phyloP scores from a whole-genome alignment of 2,888 invertebrate genomes.

The Coelinius sp. region DNA sequence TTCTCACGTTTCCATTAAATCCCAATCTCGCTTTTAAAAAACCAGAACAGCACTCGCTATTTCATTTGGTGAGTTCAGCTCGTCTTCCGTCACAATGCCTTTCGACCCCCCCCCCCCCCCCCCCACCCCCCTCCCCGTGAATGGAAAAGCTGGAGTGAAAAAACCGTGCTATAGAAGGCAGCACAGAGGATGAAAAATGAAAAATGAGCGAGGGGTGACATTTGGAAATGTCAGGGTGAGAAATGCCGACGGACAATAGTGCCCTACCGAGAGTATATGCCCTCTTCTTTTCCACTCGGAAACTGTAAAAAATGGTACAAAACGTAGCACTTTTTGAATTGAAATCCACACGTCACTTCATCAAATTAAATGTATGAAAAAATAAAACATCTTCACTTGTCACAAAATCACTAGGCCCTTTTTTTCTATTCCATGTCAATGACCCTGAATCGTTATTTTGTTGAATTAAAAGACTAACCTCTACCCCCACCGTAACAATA shows the following conservation, averaged over 20 bases:
- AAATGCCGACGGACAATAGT: slow-evolving; percentile 53
- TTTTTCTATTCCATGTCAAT: slow-evolving; percentile 13
- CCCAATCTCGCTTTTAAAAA: background rate
- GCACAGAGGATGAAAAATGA: slow-evolving; percentile 1
- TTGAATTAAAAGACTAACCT: slow-evolving; percentile 57
- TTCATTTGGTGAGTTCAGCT: background rate
- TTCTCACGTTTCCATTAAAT: background rate
- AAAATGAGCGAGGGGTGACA: slow-evolving; percentile 46
- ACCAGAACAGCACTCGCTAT: background rate
- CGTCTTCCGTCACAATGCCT: background rate
- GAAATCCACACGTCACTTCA: slow-evolving; percentile 3
- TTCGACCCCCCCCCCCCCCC: background rate
- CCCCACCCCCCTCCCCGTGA: slow-evolving; percentile 8
- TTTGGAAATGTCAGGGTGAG: slow-evolving; percentile 60
- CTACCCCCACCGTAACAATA: slow-evolving; percentile 69
- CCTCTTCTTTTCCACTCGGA: background rate
- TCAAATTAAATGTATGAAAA: background rate
- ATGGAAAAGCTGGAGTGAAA: slow-evolving; percentile 29
- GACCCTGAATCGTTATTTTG: slow-evolving; percentile 20
- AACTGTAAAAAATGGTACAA: background rate
- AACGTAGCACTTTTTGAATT: slow-evolving; percentile 18
- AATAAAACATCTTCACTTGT: background rate
- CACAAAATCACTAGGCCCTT: background rate
- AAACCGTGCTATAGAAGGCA: slow-evolving; percentile 13
- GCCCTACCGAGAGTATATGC: slow-evolving; percentile 34